A percentile compares a stretch with the other conserved stretches of the same genome.
These are phyloP conservation scores for Intellagama lesueurii DNA, from an alignment of 2,797 vertebrate genomes.

Conservation along the genomic window DNA sequence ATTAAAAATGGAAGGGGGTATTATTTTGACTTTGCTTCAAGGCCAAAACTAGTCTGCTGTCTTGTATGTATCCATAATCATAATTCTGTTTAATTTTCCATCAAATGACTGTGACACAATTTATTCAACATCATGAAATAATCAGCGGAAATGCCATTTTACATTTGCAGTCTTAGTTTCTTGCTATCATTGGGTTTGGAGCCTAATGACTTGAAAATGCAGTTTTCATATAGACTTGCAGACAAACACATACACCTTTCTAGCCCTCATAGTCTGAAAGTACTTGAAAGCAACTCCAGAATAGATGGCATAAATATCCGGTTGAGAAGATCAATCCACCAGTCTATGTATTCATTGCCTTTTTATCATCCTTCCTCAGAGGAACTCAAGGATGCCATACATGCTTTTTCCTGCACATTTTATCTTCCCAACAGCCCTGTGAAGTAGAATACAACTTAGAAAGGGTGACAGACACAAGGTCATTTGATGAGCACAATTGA, in stretches of 20 bases:
- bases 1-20: not conserved
- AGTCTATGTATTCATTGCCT: no score
- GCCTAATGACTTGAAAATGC: not conserved
- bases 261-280: not conserved
- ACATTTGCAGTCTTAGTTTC: not conserved
- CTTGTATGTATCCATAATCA: rapidly evolving
- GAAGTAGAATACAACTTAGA: no score
- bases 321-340: no score
- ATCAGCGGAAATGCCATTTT: not conserved
- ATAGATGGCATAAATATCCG: not conserved
- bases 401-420: not conserved
- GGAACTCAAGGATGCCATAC: no score
- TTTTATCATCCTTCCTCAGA: no score
- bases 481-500: not conserved
- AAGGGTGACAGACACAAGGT: not conserved
- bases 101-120: not conserved
- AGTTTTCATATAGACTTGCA: not conserved
- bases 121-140: rapidly evolving
- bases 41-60: not conserved
- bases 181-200: not conserved
- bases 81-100: not conserved
- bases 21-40: conserved; percentile 14
- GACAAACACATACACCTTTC: not conserved
- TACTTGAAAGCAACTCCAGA: not conserved
- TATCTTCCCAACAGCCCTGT: not conserved